Conservation (phyloP, 2,797 vertebrate genomes). For the Bufotes viridis region DNA sequence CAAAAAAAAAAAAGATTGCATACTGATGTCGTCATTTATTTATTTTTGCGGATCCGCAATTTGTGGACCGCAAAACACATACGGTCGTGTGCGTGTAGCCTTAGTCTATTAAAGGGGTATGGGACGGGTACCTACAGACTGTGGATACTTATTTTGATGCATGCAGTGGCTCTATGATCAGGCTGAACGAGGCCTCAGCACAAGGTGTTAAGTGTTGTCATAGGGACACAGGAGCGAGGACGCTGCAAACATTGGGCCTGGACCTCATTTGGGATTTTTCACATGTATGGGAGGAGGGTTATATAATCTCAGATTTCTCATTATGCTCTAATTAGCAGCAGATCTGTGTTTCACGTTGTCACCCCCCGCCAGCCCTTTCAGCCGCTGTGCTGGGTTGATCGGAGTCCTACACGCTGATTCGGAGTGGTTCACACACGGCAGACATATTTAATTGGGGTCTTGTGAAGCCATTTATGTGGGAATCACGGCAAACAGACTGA, state of each 20-base stretch:
- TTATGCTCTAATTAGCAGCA: not conserved
- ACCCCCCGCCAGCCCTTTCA: not conserved
- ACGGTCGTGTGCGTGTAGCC: no score
- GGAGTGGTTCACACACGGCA: not conserved
- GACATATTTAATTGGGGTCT: conserved; percentile 22
- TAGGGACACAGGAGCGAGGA: not conserved
- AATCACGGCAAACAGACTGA: not conserved
- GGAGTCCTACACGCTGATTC: not conserved
- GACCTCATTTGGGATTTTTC: not conserved
- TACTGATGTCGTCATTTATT: no score
- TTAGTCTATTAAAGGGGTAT: no score
- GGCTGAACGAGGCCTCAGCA: not conserved
- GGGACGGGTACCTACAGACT: no score
- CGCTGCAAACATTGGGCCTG: not conserved
- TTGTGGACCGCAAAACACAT: no score
- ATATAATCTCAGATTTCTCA: not conserved
- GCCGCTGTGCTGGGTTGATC: not conserved
- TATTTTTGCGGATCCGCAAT: no score
- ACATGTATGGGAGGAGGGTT: not conserved
- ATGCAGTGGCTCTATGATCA: not conserved
- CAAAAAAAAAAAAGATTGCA: no score
- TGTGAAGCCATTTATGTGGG: conserved; percentile 32
- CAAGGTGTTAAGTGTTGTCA: not conserved
- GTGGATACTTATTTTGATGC: no score
- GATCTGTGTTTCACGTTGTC: not conserved